phyloP scores from a whole-genome alignment of 2,113 vertebrate genomes.

The Saccopteryx leptura region DNA sequence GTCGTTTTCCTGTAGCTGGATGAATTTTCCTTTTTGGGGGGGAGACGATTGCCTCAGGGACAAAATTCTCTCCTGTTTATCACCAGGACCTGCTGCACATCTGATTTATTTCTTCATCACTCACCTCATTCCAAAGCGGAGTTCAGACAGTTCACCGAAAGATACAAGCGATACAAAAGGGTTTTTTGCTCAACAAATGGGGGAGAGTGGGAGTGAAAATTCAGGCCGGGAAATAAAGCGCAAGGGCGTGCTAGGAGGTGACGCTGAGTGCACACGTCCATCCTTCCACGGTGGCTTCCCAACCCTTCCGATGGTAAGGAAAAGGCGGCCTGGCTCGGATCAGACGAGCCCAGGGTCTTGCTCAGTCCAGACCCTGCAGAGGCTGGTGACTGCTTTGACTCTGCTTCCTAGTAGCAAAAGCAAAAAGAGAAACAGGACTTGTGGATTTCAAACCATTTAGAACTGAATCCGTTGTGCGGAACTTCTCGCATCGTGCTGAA shows the following conservation, averaged over 20 bases:
- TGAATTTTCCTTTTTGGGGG: neutral
- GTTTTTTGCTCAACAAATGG: neutral
- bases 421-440: neutral
- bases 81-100: neutral
- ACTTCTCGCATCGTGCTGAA: neutral
- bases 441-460: neutral
- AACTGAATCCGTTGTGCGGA: neutral
- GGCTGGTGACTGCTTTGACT: neutral
- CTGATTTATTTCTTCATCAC: neutral
- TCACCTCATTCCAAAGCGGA: slow-evolving; percentile 6
- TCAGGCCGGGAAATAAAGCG: neutral
- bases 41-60: neutral
- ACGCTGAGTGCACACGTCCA: rapidly evolving
- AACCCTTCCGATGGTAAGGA: neutral
- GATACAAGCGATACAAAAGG: neutral
- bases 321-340: neutral
- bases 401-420: slow-evolving; percentile 38
- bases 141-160: neutral
- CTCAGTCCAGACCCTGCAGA: neutral
- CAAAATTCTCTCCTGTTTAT: neutral
- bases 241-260: neutral
- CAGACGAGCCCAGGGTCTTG: neutral
- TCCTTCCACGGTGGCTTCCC: neutral
- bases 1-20: neutral
- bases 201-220: neutral